Conservation (phyloP, 2,797 vertebrate species). For the Siniperca undulata region DNA sequence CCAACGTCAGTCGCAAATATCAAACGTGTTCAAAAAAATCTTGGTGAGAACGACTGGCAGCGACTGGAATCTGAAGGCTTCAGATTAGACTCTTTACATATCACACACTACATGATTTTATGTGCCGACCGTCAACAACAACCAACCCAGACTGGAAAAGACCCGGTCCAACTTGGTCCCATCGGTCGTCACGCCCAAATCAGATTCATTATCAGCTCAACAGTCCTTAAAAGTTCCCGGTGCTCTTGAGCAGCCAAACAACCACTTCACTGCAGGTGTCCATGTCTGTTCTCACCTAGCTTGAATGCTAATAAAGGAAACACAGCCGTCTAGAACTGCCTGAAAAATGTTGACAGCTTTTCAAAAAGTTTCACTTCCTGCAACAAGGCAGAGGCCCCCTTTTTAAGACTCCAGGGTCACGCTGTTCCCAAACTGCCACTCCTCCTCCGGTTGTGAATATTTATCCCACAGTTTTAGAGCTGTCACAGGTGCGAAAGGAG, state of each 20-base stretch:
- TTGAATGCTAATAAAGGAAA: not conserved
- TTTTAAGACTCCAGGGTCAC: not conserved
- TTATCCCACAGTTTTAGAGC: constrained; percentile 13
- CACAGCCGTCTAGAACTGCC: not conserved
- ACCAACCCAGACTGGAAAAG: too few relatives aligned
- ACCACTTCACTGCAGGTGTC: not conserved
- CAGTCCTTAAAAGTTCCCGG: not conserved
- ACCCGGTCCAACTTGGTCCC: too few relatives aligned
- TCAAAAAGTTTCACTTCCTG: not conserved
- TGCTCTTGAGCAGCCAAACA: not conserved
- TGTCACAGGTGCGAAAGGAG: constrained; percentile 33
- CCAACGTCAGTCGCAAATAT: too few relatives aligned
- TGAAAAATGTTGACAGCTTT: not conserved
- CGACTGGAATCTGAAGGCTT: too few relatives aligned
- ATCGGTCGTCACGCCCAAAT: too few relatives aligned
- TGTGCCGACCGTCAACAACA: too few relatives aligned
- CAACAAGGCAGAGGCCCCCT: not conserved
- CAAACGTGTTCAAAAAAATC: too few relatives aligned
- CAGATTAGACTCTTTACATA: too few relatives aligned
- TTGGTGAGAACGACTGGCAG: too few relatives aligned
- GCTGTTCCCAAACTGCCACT: not conserved
- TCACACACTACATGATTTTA: too few relatives aligned
- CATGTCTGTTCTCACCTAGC: not conserved
- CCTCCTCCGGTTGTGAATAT: constrained; percentile 16
- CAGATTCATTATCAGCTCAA: not conserved